A percentile compares a stretch with the other conserved stretches of the same genome.
phyloP scores from a whole-genome alignment of 2,113 vertebrate species.

The Cinclus cinclus region DNA sequence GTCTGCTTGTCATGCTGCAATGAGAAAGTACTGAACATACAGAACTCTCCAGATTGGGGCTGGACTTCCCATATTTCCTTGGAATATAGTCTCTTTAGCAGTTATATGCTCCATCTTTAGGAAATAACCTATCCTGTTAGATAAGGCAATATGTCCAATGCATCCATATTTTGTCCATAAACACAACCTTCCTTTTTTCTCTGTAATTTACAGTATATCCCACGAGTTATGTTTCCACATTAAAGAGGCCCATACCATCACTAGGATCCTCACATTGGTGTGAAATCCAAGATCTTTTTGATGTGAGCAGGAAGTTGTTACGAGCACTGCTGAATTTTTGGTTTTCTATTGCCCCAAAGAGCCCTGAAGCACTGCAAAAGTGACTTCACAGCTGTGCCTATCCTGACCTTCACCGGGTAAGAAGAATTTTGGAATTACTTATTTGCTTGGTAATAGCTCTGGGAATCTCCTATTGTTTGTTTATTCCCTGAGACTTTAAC shows the following conservation, averaged over 20 bases:
- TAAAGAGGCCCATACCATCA: not conserved
- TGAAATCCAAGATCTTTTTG: not conserved
- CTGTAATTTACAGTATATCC: not conserved
- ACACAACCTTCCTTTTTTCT: not conserved
- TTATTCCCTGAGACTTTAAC: not conserved
- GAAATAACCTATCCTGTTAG: not conserved
- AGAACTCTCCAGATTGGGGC: not conserved
- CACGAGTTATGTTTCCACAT: not conserved
- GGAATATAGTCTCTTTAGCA: not conserved
- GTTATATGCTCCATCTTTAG: rapidly evolving
- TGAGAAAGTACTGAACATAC: not conserved
- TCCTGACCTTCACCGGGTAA: not conserved
- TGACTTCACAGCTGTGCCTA: not conserved
- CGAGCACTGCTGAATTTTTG: not conserved
- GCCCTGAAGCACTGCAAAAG: not conserved
- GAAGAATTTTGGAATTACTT: slow-evolving; percentile 29
- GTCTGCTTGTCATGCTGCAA: not conserved
- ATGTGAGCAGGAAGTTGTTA: not conserved
- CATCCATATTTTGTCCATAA: not conserved
- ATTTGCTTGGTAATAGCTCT: slow-evolving; percentile 29
- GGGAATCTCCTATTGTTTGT: slow-evolving; percentile 51
- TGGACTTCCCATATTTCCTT: not conserved
- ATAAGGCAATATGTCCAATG: not conserved
- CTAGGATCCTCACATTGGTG: not conserved
- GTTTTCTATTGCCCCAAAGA: not conserved